Evolutionary conservation across 2,888 invertebrate species (phyloP), one percentile per base, ranked within the genome.

Genomic region (Hoplodrina ambigua): DNA sequence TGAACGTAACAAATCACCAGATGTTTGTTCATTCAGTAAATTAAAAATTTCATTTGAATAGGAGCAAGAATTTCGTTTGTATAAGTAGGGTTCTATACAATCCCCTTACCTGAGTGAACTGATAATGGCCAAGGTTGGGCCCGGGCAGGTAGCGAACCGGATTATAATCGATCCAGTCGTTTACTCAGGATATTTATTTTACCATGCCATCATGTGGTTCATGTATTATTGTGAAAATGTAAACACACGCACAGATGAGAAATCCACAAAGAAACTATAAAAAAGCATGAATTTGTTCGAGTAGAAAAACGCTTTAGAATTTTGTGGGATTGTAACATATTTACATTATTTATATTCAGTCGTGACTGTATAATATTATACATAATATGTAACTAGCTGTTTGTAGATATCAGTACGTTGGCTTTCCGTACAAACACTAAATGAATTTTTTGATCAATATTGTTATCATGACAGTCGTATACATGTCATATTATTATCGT

Each of bases 61-160:
- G 77, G 80, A 86, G 87, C 82, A 86, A 84, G 87, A 86, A 86
- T 87, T 89, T 87, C 64, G 83, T 87, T 84, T 87, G 85, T 86
- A 75, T 82, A 86, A 85, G 83, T 86, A 88, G 86, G 88, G 81
- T 83, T 83, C 78, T 82, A 85, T 85, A 90, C 89, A 88, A 90
- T 89, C 86, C 89, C 85, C 88, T 90, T 94, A 94, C 94, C 94
- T 94, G 94, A 84, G 86, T 82, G 86, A 81, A 85, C 83, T 90
- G 91, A 92, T 94, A 92, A 92, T 89, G 84, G 85, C 82, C 85
- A 85, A 87, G 86, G 90, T 89, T 86, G 89, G 88, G 86, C 66
- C 87, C 83, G 86, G 86, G 92, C 94, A 94, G 94, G 94, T 93
- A 94, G 93, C 87, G 87, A 89, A 87, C 88, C 88, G 89, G 89